A percentile compares a stretch with the other conserved stretches of the same genome.
These are phyloP conservation scores for Eumacrocentrus americanus DNA, from an alignment of 2,888 invertebrate species.

Conservation along the genomic window DNA sequence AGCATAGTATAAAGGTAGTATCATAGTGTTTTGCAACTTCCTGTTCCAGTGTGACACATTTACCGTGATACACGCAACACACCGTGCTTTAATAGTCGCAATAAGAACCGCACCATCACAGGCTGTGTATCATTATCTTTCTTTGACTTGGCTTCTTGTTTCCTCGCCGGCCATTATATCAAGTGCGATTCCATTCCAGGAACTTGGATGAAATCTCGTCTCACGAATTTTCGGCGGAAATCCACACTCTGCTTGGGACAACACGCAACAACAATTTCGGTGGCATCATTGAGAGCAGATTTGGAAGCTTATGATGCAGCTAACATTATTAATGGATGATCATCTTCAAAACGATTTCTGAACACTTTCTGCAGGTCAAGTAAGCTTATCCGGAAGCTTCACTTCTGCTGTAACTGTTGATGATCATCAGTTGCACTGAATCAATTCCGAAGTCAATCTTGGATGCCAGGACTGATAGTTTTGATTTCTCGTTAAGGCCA, in stretches of 20 bases:
- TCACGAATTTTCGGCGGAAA: conserved; percentile 41
- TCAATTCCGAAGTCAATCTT: conserved; percentile 22
- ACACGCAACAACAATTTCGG: conserved; percentile 49
- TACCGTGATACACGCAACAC: conserved; percentile 50
- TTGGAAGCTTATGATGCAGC: too few species aligned
- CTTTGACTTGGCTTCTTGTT: conserved; percentile 10
- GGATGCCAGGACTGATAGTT: conserved; percentile 21
- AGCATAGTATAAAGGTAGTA: not conserved
- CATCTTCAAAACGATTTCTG: too few species aligned
- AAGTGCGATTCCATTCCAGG: conserved; percentile 47
- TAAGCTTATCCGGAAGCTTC: too few species aligned
- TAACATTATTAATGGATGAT: too few species aligned
- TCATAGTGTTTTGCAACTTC: conserved; percentile 4
- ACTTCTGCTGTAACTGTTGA: too few species aligned
- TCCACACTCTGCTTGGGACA: conserved; percentile 16
- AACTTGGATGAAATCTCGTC: conserved; percentile 35
- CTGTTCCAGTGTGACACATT: conserved; percentile 45
- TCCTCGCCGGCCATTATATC: conserved; percentile 41
- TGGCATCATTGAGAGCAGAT: too few species aligned
- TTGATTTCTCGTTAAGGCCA: conserved; percentile 40
- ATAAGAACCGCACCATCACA: not conserved
- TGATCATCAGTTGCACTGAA: conserved; percentile 9
- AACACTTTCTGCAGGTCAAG: too few species aligned
- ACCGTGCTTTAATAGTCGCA: conserved; percentile 51
- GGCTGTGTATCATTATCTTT: conserved; percentile 49